Conservation (phyloP, 2,797 vertebrate genomes). For the Pachyuromys duprasi region DNA sequence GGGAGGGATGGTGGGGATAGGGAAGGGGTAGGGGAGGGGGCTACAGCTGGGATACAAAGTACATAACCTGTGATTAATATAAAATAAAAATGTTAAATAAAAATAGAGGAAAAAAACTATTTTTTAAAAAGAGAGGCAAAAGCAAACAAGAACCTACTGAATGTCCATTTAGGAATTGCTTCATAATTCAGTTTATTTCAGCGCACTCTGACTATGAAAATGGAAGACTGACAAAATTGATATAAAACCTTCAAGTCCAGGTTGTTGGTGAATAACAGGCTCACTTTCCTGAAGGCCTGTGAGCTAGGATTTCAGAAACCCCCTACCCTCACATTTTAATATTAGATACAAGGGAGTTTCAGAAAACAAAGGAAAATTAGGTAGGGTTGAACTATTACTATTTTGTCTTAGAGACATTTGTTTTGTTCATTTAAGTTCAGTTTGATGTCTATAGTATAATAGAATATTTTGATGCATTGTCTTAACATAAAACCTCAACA, state of each 20-base stretch:
- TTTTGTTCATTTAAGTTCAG: not conserved
- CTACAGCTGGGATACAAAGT: too few species aligned
- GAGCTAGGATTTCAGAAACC: not conserved
- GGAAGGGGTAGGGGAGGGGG: too few species aligned
- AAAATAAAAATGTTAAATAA: too few species aligned
- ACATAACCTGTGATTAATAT: too few species aligned
- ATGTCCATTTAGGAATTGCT: not conserved
- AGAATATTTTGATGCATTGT: not conserved
- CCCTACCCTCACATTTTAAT: not conserved
- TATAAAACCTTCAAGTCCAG: not conserved
- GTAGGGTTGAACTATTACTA: not conserved
- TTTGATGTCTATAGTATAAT: not conserved
- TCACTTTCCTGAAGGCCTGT: not conserved
- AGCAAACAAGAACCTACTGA: not conserved
- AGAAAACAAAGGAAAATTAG: constrained; percentile 8
- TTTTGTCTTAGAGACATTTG: not conserved
- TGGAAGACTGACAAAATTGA: not conserved
- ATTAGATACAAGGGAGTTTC: not conserved
- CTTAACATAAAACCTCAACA: not conserved
- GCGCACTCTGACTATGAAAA: not conserved
- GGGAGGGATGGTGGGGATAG: too few species aligned
- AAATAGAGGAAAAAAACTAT: too few species aligned
- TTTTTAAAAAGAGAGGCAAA: not conserved
- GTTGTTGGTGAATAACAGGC: not conserved
- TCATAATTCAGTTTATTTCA: not conserved